Evolutionary conservation across 2,113 vertebrate species (phyloP).

Genomic region (Picathartes gymnocephalus): DNA sequence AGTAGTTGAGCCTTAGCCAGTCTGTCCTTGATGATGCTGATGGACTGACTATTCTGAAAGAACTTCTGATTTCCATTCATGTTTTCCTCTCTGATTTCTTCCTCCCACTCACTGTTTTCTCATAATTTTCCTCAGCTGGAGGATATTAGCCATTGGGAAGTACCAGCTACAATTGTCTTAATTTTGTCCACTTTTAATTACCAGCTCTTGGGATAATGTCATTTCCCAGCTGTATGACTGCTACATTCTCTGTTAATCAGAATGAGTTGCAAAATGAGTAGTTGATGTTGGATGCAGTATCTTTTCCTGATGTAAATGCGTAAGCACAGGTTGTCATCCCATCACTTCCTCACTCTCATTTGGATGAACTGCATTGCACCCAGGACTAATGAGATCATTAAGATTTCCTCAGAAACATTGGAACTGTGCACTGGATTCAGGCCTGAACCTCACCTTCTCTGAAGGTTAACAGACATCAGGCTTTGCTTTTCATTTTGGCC

Average conservation of each 20-base stretch:
- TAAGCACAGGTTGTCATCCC: background rate
- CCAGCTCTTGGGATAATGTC: slow-evolving; percentile 24
- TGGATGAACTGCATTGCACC: background rate
- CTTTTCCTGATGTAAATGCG: background rate
- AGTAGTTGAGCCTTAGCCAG: background rate
- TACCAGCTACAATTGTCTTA: slow-evolving; percentile 40
- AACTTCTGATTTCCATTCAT: slow-evolving; percentile 62
- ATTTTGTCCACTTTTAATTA: slow-evolving; percentile 59
- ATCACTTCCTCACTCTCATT: background rate
- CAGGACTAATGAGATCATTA: background rate
- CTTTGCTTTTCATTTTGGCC: background rate
- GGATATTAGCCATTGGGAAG: slow-evolving; percentile 44
- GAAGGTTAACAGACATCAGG: background rate
- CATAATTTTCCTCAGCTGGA: slow-evolving; percentile 62
- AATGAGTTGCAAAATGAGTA: background rate
- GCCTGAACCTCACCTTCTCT: background rate
- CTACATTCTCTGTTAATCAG: background rate
- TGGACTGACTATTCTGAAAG: slow-evolving; percentile 49
- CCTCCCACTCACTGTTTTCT: slow-evolving; percentile 46
- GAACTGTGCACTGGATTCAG: background rate
- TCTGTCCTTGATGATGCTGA: slow-evolving; percentile 31
- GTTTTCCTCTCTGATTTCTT: slow-evolving; percentile 45
- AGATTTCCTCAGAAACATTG: slow-evolving; percentile 10
- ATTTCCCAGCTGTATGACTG: slow-evolving; percentile 40
- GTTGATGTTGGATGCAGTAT: background rate